phyloP scores from a whole-genome alignment of 2,797 vertebrate species.

The Siniperca obscura region DNA sequence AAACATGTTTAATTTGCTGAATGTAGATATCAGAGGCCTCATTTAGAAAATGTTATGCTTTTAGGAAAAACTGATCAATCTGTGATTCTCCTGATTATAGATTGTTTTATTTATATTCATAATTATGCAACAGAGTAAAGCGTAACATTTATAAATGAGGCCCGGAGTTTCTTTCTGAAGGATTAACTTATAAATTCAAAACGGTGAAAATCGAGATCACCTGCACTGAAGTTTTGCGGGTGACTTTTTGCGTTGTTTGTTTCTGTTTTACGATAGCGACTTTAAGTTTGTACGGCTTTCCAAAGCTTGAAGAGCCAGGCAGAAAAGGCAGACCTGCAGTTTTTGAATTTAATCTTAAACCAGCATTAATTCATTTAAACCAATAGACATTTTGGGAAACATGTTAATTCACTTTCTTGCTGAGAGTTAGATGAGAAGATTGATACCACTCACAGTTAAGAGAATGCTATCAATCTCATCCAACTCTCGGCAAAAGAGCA shows the following conservation, averaged over 20 bases:
- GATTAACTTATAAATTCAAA: background rate
- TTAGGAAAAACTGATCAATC: background rate
- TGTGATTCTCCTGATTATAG: conserved; percentile 3
- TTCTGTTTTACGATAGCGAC: background rate
- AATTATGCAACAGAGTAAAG: conserved; percentile 19
- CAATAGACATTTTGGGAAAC: background rate
- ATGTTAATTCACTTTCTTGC: background rate
- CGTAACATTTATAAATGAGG: conserved; percentile 29
- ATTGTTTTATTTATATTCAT: conserved; percentile 11
- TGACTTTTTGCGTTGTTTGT: background rate
- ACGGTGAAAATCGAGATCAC: background rate
- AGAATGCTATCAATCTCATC: background rate
- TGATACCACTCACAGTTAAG: no score
- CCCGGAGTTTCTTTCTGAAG: conserved; percentile 19
- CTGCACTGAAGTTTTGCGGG: background rate
- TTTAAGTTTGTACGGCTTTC: background rate
- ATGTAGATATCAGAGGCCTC: conserved; percentile 41
- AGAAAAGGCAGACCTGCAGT: background rate
- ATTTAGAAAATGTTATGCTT: conserved; percentile 29
- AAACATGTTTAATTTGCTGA: conserved; percentile 32
- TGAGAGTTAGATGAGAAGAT: background rate
- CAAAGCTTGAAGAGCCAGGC: background rate
- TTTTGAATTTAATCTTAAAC: conserved; percentile 24
- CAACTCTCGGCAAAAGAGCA: background rate
- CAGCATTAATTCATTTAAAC: conserved; percentile 30